phyloP scores from a whole-genome alignment of 2,113 vertebrate genomes.

The Gavia stellata region DNA sequence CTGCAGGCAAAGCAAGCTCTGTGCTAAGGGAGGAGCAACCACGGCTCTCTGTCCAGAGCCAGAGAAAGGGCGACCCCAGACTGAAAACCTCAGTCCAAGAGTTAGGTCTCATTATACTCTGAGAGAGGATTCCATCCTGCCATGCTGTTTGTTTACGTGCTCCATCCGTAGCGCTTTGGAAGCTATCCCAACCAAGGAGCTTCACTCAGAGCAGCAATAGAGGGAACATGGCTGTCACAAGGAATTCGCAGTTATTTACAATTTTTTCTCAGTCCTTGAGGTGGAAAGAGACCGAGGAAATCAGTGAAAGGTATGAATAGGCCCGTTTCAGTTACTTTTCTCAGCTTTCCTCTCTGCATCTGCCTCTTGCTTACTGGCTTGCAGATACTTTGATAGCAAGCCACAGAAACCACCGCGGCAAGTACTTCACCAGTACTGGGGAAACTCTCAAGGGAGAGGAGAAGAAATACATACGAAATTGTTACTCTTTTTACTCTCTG shows the following conservation, averaged over 20 bases:
- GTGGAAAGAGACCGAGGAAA: neutral
- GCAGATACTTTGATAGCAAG: neutral
- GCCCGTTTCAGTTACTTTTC: neutral
- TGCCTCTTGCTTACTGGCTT: neutral
- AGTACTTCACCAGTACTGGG: conserved; percentile 26
- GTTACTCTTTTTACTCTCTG: conserved; percentile 65
- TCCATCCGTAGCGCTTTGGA: neutral
- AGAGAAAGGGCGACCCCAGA: neutral
- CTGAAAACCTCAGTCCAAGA: neutral
- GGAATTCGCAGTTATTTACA: neutral
- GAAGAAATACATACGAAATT: conserved; percentile 53
- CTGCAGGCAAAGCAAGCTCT: neutral
- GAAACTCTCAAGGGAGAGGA: neutral
- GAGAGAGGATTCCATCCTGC: neutral
- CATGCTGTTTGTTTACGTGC: neutral
- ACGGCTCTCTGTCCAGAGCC: neutral
- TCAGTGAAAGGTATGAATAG: neutral
- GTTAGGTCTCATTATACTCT: neutral
- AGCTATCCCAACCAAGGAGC: neutral
- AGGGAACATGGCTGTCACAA: neutral
- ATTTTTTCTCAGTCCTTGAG: neutral
- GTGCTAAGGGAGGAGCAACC: neutral
- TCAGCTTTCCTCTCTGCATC: neutral
- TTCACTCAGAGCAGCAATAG: neutral
- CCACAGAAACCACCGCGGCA: conserved; percentile 37